phyloP scores from a whole-genome alignment of 2,888 invertebrate species.

The Plebejus argus region DNA sequence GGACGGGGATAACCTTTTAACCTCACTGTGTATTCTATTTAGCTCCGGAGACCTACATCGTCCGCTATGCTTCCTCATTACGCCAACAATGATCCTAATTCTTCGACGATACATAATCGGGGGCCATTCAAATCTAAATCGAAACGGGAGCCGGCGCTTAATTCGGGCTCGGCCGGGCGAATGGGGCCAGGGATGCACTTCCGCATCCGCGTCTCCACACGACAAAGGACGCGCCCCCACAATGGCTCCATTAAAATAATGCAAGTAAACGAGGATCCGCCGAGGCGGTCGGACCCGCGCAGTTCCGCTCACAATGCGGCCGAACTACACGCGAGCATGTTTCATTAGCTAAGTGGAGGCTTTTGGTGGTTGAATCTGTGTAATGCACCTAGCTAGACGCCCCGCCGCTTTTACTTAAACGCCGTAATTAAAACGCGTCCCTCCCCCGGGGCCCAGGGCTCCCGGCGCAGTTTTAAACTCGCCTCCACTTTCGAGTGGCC shows the following conservation, averaged over 20 bases:
- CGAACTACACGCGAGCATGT: slow-evolving; percentile 78
- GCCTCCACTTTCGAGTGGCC: slow-evolving; percentile 72
- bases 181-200: slow-evolving; percentile 72
- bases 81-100: slow-evolving; percentile 58
- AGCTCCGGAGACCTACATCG: background rate
- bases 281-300: slow-evolving; percentile 70
- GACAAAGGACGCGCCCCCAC: slow-evolving; percentile 79
- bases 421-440: slow-evolving; percentile 78
- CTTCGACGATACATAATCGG: slow-evolving; percentile 48
- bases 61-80: background rate
- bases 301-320: slow-evolving; percentile 64
- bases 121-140: slow-evolving; percentile 58
- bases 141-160: slow-evolving; percentile 60
- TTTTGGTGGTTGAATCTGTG: slow-evolving; percentile 80
- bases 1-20: background rate
- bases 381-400: slow-evolving; percentile 76
- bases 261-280: slow-evolving; percentile 81
- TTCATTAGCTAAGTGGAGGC: slow-evolving; percentile 82
- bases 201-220: slow-evolving; percentile 65
- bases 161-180: slow-evolving; percentile 59
- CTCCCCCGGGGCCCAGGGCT: slow-evolving; percentile 53
- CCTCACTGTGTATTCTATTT: background rate
- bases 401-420: slow-evolving; percentile 79
- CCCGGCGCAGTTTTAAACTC: slow-evolving; percentile 71
- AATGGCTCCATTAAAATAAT: slow-evolving; percentile 81